phyloP scores from a whole-genome alignment of 2,888 invertebrate genomes.

The Tricholauxania praeusta region DNA sequence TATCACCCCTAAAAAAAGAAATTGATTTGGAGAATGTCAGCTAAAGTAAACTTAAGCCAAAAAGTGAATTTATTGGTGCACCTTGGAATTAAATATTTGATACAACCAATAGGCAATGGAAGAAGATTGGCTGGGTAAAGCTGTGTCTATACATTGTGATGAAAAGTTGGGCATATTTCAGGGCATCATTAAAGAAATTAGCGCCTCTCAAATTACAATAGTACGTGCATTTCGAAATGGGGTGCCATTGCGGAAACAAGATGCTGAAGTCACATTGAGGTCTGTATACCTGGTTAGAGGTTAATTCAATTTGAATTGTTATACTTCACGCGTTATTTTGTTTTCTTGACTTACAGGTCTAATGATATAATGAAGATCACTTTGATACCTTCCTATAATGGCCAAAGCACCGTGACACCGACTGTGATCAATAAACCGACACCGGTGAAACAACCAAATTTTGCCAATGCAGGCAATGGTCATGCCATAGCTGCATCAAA shows the following conservation, averaged over 20 bases:
- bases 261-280: conserved; percentile 75
- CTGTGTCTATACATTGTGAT: conserved; percentile 86
- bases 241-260: conserved; percentile 69
- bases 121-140: conserved; percentile 75
- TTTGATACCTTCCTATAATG: conserved; percentile 77
- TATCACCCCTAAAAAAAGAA: no score
- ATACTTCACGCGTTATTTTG: conserved; percentile 1
- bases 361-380: conserved; percentile 80
- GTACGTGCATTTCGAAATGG: conserved; percentile 88
- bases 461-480: conserved; percentile 54
- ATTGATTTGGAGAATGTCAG: no score
- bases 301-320: not conserved
- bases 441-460: conserved; percentile 66
- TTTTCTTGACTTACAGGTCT: conserved; percentile 52
- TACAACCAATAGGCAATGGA: conserved; percentile 49
- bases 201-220: conserved; percentile 79
- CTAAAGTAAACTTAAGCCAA: no score
- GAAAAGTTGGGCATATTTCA: conserved; percentile 85
- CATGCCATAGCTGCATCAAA: conserved; percentile 35
- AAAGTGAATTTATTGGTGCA: conserved; percentile 1
- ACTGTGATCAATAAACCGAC: conserved; percentile 67
- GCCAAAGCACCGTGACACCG: conserved; percentile 60
- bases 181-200: conserved; percentile 78
- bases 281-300: conserved; percentile 52
- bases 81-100: conserved; percentile 9